phyloP scores from a whole-genome alignment of 2,888 invertebrate genomes.

The Lepas anatifera region DNA sequence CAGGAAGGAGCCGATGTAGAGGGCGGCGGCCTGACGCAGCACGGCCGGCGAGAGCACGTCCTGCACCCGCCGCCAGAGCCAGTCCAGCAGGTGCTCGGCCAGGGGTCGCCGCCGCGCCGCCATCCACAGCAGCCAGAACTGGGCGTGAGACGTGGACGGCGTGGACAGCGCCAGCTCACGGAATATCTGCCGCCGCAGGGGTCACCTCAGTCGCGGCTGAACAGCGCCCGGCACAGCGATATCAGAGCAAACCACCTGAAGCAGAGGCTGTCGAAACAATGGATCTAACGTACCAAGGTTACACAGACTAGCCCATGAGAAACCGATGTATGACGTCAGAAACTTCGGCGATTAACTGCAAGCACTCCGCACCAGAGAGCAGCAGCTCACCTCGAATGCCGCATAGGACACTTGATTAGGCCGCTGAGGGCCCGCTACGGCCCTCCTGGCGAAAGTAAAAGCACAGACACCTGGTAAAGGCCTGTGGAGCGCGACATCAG shows the following conservation, averaged over 20 bases:
- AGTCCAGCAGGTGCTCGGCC: constrained; percentile 52
- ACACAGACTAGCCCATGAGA: background rate
- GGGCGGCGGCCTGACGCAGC: constrained; percentile 54
- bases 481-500: background rate
- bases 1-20: constrained; percentile 60
- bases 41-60: constrained; percentile 47
- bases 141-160: constrained; percentile 65
- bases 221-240: background rate
- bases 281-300: background rate
- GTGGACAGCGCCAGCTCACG: constrained; percentile 48
- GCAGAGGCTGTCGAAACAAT: background rate
- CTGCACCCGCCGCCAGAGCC: constrained; percentile 52
- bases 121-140: constrained; percentile 61
- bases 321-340: too few species aligned
- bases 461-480: too few species aligned
- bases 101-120: constrained; percentile 43
- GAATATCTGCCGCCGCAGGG: background rate
- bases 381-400: too few species aligned
- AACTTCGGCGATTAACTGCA: too few species aligned
- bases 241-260: background rate
- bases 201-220: too few species aligned
- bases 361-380: too few species aligned
- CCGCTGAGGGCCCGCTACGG: too few species aligned
- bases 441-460: too few species aligned
- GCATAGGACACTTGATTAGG: too few species aligned